Percentiles rank a stretch among this genome's conserved stretches.
These are phyloP conservation scores for Cheilosia grossa DNA, from an alignment of 2,888 invertebrate species.

Conservation along the genomic window DNA sequence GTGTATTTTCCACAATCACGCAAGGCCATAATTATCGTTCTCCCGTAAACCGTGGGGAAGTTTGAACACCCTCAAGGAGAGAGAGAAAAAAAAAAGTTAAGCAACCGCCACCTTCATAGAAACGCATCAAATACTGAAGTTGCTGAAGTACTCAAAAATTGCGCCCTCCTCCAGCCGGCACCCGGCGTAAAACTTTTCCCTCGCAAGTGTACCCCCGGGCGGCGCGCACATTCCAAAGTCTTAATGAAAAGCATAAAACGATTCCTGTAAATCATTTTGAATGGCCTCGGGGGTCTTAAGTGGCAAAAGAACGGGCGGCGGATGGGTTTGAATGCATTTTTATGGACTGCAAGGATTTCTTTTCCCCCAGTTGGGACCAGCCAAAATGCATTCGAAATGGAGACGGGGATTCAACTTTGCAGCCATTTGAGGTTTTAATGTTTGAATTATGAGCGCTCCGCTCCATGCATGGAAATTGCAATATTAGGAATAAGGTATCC, in stretches of 20 bases:
- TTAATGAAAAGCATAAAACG: conserved; percentile 69
- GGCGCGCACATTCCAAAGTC: conserved; percentile 10
- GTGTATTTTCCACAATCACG: conserved; percentile 53
- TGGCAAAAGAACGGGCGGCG: not conserved
- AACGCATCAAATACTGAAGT: conserved; percentile 36
- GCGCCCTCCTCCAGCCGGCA: not conserved
- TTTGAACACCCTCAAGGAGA: conserved; percentile 22
- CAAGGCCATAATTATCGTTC: conserved; percentile 57
- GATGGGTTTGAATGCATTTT: conserved; percentile 54
- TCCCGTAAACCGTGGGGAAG: conserved; percentile 5
- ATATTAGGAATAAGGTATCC: not conserved
- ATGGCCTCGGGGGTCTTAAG: conserved; percentile 19
- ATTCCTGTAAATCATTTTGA: conserved; percentile 66
- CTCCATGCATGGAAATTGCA: conserved; percentile 7
- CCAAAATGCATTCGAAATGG: conserved; percentile 19
- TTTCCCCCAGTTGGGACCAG: not conserved
- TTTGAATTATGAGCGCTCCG: conserved; percentile 14
- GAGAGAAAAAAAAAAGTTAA: not conserved
- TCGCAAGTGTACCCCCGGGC: conserved; percentile 28
- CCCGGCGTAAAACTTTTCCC: conserved; percentile 17
- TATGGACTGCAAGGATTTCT: conserved; percentile 52
- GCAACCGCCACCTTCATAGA: not conserved
- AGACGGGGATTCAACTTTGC: conserved; percentile 48
- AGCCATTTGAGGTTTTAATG: conserved; percentile 20
- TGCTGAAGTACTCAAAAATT: conserved; percentile 38